Percentiles rank a stretch among this genome's conserved stretches.
These are phyloP conservation scores for Trigoniulus corallinus DNA, from an alignment of 1,140 invertebrate genomes.

Conservation along the genomic window DNA sequence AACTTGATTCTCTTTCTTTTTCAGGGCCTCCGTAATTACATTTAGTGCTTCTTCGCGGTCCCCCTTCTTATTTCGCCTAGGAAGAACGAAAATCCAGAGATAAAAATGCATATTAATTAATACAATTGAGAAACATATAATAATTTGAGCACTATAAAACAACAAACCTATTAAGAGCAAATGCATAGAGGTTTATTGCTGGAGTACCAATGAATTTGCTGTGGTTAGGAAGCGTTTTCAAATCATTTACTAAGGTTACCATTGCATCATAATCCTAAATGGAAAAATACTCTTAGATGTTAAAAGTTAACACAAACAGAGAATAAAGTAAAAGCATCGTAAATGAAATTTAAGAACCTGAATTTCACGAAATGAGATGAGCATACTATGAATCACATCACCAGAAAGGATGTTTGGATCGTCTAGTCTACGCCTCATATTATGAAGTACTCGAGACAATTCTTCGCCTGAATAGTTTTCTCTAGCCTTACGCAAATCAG, in stretches of 20 bases:
- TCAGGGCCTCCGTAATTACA: conserved; percentile 75
- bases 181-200: conserved; percentile 84
- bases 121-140: neutral
- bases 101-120: no score
- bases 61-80: conserved; percentile 73
- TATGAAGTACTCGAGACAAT: conserved; percentile 63
- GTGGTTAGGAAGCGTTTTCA: conserved; percentile 79
- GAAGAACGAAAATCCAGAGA: conserved; percentile 12
- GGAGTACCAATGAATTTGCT: conserved; percentile 76
- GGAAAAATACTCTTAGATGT: neutral
- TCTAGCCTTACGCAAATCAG: conserved; percentile 80
- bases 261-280: conserved; percentile 88
- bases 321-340: neutral
- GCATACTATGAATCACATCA: conserved; percentile 82
- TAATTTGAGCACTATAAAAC: neutral
- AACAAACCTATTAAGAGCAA: conserved; percentile 77
- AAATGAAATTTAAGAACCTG: conserved; percentile 34
- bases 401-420: conserved; percentile 91
- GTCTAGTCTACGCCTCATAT: conserved; percentile 82
- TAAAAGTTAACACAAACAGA: neutral
- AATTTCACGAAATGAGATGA: conserved; percentile 80
- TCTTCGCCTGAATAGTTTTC: conserved; percentile 75
- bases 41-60: conserved; percentile 84
- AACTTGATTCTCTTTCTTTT: conserved; percentile 84
- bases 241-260: conserved; percentile 89